Conservation (phyloP, 2,888 invertebrate species). For the Catocala sponsa region DNA sequence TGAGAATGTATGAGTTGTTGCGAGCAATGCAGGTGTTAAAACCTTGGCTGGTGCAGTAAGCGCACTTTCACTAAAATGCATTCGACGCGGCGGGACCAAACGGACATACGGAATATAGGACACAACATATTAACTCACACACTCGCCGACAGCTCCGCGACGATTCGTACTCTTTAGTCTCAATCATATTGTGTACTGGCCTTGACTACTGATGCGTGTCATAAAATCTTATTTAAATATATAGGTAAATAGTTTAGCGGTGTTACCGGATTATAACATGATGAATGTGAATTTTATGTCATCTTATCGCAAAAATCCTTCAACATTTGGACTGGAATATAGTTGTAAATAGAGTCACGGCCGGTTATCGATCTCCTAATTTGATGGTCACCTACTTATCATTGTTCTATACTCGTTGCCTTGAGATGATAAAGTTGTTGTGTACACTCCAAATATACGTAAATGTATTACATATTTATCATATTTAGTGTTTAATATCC, state of each 20-base stretch:
- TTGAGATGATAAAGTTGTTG: slow-evolving; percentile 64
- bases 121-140: slow-evolving; percentile 43
- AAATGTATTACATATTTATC: slow-evolving; percentile 36
- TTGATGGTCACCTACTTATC: slow-evolving; percentile 81
- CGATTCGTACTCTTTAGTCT: slow-evolving; percentile 35
- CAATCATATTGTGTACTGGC: slow-evolving; percentile 27
- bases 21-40: slow-evolving; percentile 54
- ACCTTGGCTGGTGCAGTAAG: slow-evolving; percentile 70
- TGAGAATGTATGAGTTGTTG: slow-evolving; percentile 23
- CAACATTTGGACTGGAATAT: slow-evolving; percentile 67
- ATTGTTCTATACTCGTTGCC: slow-evolving; percentile 62
- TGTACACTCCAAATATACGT: slow-evolving; percentile 31
- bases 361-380: slow-evolving; percentile 85
- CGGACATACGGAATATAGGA: slow-evolving; percentile 58
- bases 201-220: slow-evolving; percentile 41
- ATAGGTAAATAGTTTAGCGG: slow-evolving; percentile 24
- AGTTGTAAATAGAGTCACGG: slow-evolving; percentile 82
- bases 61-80: slow-evolving; percentile 75
- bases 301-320: slow-evolving; percentile 81
- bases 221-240: slow-evolving; percentile 31
- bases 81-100: slow-evolving; percentile 50
- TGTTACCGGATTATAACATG: slow-evolving; percentile 24
- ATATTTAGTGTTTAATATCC: slow-evolving; percentile 18
- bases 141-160: slow-evolving; percentile 20
- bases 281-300: slow-evolving; percentile 66